A percentile compares a stretch with the other conserved stretches of the same genome.
Conservation (phyloP, 2,888 invertebrate genomes). For the Rhodophaea formosa region DNA sequence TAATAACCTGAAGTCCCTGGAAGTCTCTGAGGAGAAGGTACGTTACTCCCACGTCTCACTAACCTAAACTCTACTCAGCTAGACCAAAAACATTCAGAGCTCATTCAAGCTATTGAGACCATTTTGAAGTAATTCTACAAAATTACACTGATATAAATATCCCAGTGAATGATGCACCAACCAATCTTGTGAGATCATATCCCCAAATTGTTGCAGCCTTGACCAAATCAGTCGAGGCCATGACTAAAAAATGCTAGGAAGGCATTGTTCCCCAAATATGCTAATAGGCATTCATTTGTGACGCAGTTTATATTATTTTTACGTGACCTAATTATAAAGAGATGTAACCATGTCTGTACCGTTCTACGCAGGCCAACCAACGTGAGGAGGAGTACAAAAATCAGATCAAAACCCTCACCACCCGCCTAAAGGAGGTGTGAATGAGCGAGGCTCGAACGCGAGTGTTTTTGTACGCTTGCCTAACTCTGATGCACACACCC, state of each 20-base stretch:
- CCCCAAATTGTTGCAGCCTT: constrained; percentile 17
- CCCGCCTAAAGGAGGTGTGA: constrained; percentile 99
- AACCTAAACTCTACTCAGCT: constrained; percentile 2
- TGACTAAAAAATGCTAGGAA: constrained; percentile 28
- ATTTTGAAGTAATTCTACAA: not conserved
- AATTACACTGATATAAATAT: constrained; percentile 5
- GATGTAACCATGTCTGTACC: constrained; percentile 49
- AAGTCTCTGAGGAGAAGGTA: constrained; percentile 99
- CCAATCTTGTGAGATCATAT: constrained; percentile 36
- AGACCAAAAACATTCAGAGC: not conserved
- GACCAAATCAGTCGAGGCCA: constrained; percentile 24
- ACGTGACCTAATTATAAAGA: constrained; percentile 11
- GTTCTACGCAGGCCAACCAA: constrained; percentile 94
- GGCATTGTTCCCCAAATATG: constrained; percentile 28
- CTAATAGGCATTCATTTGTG: constrained; percentile 28
- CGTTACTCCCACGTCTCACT: constrained; percentile 36
- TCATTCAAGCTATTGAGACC: not conserved
- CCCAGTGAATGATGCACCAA: constrained; percentile 66
- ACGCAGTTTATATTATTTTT: constrained; percentile 26
- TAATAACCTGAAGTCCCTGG: constrained; percentile 99
- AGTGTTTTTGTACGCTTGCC: constrained; percentile 68
- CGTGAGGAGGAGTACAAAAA: constrained; percentile 99
- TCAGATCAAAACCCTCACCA: constrained; percentile 99
- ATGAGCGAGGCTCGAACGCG: constrained; percentile 56
- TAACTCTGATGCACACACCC: constrained; percentile 63